Evolutionary conservation across 2,888 invertebrate species (phyloP).

Genomic region (Callyntrura sp.): DNA sequence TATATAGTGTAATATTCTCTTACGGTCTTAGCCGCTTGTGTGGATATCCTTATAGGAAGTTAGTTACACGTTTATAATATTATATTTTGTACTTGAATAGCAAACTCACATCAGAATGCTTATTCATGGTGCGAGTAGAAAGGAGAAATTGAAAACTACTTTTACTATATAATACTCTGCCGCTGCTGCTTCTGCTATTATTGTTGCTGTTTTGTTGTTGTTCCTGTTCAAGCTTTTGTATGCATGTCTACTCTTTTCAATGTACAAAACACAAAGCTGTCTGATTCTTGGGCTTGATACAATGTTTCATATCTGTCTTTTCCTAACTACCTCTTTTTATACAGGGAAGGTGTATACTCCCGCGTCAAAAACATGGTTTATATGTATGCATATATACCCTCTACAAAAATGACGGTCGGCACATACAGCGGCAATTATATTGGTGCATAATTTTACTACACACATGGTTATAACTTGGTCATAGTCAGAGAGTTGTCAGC

Average conservation of each 20-base stretch:
- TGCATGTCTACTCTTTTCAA: conserved; percentile 74
- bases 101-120: conserved; percentile 64
- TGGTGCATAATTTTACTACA: conserved; percentile 31
- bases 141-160: conserved; percentile 73
- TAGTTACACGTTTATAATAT: background rate
- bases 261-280: conserved; percentile 73
- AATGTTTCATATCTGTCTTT: conserved; percentile 68
- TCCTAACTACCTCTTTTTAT: conserved; percentile 32
- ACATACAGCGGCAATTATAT: no score
- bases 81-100: conserved; percentile 33
- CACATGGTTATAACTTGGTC: conserved; percentile 6
- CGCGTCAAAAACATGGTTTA: conserved; percentile 55
- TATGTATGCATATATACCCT: no score
- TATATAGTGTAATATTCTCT: background rate
- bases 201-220: conserved; percentile 68
- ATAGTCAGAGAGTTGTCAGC: conserved; percentile 18
- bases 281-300: conserved; percentile 76
- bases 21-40: no score
- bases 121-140: conserved; percentile 57
- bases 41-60: no score
- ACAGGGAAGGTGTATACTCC: conserved; percentile 48
- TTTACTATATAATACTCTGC: conserved; percentile 63
- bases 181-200: conserved; percentile 54
- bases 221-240: conserved; percentile 74
- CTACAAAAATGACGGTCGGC: no score